A percentile compares a stretch with the other conserved stretches of the same genome.
phyloP scores from a whole-genome alignment of 2,113 vertebrate species.

The Cheilinus undulatus region DNA sequence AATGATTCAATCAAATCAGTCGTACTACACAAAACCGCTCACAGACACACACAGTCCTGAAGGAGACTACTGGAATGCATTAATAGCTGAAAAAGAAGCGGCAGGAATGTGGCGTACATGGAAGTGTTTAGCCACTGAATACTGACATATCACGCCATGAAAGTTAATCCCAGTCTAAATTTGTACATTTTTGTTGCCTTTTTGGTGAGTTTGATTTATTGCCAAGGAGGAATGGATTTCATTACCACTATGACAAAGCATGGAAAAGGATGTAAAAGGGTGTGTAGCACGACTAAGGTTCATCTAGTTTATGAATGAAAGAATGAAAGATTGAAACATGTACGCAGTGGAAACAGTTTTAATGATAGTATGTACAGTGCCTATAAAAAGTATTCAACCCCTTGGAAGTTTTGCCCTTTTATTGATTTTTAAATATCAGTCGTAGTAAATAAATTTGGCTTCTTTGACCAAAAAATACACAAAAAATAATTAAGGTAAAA shows the following conservation, averaged over 20 bases:
- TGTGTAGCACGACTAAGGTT: slow-evolving; percentile 28
- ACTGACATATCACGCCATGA: slow-evolving; percentile 54
- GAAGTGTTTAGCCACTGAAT: slow-evolving; percentile 47
- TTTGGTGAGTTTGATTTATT: slow-evolving; percentile 51
- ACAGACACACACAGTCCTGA: slow-evolving; percentile 2
- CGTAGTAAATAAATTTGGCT: no score
- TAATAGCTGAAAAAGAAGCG: slow-evolving; percentile 47
- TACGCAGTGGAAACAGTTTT: no score
- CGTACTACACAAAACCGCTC: background rate
- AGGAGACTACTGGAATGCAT: slow-evolving; percentile 31
- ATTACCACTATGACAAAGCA: slow-evolving; percentile 55
- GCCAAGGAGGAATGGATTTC: slow-evolving; percentile 44
- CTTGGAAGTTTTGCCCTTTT: no score
- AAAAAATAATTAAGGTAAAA: no score
- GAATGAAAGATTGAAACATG: background rate
- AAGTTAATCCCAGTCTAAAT: slow-evolving; percentile 56
- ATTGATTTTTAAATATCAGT: no score
- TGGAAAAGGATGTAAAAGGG: slow-evolving; percentile 36
- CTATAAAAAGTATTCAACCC: no score
- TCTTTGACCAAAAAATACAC: no score
- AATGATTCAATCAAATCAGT: slow-evolving; percentile 35
- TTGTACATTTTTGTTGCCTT: slow-evolving; percentile 26
- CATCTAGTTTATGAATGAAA: slow-evolving; percentile 45
- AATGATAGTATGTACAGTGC: no score
- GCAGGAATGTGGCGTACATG: slow-evolving; percentile 42